A percentile compares a stretch with the other conserved stretches of the same genome.
These are phyloP conservation scores for Pterophyllum scalare DNA, from an alignment of 2,113 vertebrate species.

Conservation along the genomic window DNA sequence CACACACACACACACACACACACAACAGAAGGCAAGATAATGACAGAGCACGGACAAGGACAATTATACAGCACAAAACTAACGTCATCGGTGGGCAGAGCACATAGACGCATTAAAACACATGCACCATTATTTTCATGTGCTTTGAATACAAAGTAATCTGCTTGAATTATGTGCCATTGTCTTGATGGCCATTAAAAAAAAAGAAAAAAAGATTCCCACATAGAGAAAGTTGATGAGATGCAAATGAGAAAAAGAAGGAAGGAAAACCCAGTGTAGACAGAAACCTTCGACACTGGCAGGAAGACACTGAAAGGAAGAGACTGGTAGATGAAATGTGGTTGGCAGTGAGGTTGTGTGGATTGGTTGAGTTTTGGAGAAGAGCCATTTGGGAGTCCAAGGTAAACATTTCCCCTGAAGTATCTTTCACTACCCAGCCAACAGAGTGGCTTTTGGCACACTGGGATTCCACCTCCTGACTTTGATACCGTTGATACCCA, in stretches of 20 bases:
- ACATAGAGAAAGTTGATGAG: not conserved
- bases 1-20: not conserved
- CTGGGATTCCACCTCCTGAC: not conserved
- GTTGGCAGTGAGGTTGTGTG: not conserved
- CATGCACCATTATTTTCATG: conserved; percentile 16
- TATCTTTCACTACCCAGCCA: not conserved
- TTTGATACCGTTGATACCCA: not conserved
- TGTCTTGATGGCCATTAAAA: not conserved
- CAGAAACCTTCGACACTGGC: not conserved
- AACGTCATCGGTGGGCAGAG: conserved; percentile 33
- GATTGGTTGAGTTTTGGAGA: not conserved
- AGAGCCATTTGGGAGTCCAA: not conserved
- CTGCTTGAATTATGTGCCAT: not conserved
- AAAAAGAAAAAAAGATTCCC: not conserved
- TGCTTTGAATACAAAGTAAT: conserved; percentile 41
- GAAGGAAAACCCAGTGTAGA: not conserved
- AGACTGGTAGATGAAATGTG: not conserved
- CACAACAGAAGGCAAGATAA: conserved; percentile 43
- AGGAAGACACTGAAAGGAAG: not conserved
- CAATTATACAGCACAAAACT: conserved; percentile 35
- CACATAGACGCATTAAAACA: conserved; percentile 3
- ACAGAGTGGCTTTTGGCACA: not conserved
- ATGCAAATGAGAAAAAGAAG: conserved; percentile 22
- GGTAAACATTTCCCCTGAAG: conserved; percentile 2
- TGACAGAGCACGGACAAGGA: conserved; percentile 47